Percentiles rank a stretch among this genome's conserved stretches.
phyloP scores from a whole-genome alignment of 2,797 vertebrate species.

The Aulostomus chinensis region DNA sequence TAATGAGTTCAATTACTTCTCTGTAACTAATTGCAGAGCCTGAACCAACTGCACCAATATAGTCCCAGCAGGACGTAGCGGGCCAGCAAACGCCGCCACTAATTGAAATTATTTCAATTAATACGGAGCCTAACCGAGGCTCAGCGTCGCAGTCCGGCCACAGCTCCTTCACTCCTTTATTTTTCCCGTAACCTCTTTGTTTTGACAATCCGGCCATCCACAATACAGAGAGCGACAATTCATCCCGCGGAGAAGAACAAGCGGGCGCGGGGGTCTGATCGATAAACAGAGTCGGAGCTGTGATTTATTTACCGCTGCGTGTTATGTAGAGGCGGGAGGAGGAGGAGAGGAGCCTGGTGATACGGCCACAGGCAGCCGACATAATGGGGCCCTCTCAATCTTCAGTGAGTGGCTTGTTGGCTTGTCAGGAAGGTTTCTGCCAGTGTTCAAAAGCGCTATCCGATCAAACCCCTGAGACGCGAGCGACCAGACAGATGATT shows the following conservation, averaged over 20 bases:
- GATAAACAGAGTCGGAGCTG: slow-evolving; percentile 95
- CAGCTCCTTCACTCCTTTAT: too few species aligned
- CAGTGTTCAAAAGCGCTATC: slow-evolving; percentile 90
- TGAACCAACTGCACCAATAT: slow-evolving; percentile 56
- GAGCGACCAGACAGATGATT: slow-evolving; percentile 94
- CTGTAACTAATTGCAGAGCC: slow-evolving; percentile 63
- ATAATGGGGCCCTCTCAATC: slow-evolving; percentile 95
- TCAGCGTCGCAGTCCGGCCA: slow-evolving; percentile 46
- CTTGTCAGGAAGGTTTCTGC: slow-evolving; percentile 91
- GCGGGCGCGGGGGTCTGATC: slow-evolving; percentile 84
- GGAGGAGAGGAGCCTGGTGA: slow-evolving; percentile 74
- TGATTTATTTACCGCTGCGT: slow-evolving; percentile 98
- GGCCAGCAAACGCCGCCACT: slow-evolving; percentile 45
- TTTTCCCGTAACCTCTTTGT: slow-evolving; percentile 76
- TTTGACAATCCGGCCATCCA: slow-evolving; percentile 84
- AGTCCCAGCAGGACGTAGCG: slow-evolving; percentile 47
- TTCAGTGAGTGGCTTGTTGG: slow-evolving; percentile 91
- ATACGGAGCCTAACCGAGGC: slow-evolving; percentile 52
- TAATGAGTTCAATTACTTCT: slow-evolving; percentile 53
- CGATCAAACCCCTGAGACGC: slow-evolving; percentile 94
- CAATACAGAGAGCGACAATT: slow-evolving; percentile 96
- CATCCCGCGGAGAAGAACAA: slow-evolving; percentile 87
- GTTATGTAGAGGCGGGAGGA: slow-evolving; percentile 90
- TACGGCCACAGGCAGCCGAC: slow-evolving; percentile 92
- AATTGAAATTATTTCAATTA: slow-evolving; percentile 75